Base-by-base conservation (phyloP, 2,113 vertebrate species). In the Chamaetylas fuelleborni region DNA sequence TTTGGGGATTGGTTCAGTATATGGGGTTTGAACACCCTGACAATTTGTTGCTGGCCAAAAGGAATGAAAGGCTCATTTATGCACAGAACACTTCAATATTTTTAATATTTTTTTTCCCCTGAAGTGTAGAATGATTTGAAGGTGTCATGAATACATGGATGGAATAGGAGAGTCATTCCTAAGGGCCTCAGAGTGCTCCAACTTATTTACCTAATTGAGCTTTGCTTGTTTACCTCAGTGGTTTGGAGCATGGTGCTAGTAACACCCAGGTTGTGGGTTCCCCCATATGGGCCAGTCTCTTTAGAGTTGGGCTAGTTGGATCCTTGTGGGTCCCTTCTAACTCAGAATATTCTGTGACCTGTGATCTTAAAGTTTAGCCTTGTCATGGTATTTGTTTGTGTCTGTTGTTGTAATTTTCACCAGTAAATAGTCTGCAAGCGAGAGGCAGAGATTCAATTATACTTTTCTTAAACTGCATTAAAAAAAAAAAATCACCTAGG, bases 361-460 rank as follows among this genome's bases (percentile, higher is more conserved):
- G 25, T 51, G 36, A 42, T 57, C 62, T 92, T 81, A 90, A 94
- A 94, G 79, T 34, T 95, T 81, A 65, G 50, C 62, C 8, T 13
- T 86, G 86, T 62, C 70, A 77, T 45, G 54, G 16, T 56, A 23
- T 93, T 92, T 67, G 57, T 92, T 96, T 80, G 14, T 95, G 45
- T 84, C 72, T 89, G 25, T 80, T 90, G 26, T 80, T 94, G 77
- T 33, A 65, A 86, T 97, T 97, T 94, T 92, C 65, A 96, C 69
- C 94, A 93, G 86, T 73, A 90, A 95, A 96, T 72, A 92, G 31
- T 81, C 76, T 90, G 61, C 12, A 82, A 89, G 40, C 5, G 28
- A 90, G 64, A 96, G 31, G 67, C 54, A 95, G 76, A 61, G 70
- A 94, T 87, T 86, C 67, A 66, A 67, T 57, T 48, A 78, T 80